Percentiles rank a stretch among this genome's conserved stretches.
Evolutionary conservation across 92 coral and sea anemone species (phyloP).

Genomic region (Blastomussa wellsi): DNA sequence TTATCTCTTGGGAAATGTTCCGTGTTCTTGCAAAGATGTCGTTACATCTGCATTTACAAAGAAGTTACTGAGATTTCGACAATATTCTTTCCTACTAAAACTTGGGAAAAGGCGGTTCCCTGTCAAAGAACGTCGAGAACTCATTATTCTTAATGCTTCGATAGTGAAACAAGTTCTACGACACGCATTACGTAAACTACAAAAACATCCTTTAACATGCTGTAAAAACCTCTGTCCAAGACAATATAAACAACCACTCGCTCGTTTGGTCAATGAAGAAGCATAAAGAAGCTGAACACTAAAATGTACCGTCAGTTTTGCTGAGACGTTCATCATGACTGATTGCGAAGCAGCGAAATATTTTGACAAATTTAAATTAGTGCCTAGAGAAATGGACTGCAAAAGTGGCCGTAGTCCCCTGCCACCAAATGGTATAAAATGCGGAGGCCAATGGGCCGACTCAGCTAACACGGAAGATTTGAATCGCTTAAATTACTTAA

Average conservation of each 20-base stretch:
- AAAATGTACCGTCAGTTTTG: neutral
- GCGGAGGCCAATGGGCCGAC: neutral
- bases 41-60: neutral
- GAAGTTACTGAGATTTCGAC: neutral
- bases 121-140: neutral
- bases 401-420: neutral
- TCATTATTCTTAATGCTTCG: neutral
- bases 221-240: no score
- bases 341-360: constrained; percentile 3
- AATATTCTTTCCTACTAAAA: neutral
- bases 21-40: neutral
- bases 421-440: neutral
- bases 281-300: neutral
- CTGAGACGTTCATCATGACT: neutral
- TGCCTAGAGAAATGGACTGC: neutral
- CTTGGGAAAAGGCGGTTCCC: neutral
- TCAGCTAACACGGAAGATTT: neutral
- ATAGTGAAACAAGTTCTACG: constrained; percentile 9
- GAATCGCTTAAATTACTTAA: constrained; percentile 9
- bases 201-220: neutral
- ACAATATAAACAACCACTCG: no score
- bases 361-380: constrained; percentile 2
- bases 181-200: neutral
- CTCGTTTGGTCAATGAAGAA: neutral
- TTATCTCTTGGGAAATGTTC: constrained; percentile 8